Conservation (phyloP, 2,797 vertebrate species). For the Malurus splendens region DNA sequence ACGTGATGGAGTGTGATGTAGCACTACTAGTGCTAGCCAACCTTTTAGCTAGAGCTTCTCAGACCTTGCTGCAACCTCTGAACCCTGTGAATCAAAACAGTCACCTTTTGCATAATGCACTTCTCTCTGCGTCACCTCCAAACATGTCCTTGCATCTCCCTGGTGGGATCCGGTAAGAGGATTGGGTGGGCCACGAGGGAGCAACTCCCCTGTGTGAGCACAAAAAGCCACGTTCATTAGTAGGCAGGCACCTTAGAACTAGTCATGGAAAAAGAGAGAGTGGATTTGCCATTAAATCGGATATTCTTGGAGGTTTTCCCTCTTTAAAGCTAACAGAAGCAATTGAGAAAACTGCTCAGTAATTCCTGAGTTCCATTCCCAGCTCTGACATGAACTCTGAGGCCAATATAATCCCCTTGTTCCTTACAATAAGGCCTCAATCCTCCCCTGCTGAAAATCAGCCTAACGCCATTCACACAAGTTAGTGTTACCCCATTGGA, state of each 20-base stretch:
- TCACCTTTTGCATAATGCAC: background rate
- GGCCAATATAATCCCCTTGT: constrained; percentile 40
- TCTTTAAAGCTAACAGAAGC: constrained; percentile 24
- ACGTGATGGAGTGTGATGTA: accelerated
- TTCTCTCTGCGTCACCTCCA: background rate
- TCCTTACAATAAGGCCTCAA: constrained; percentile 4
- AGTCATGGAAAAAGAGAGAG: background rate
- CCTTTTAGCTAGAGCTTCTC: background rate
- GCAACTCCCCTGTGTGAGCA: background rate
- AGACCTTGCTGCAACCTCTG: background rate
- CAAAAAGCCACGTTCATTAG: constrained; percentile 10
- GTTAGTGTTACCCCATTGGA: background rate
- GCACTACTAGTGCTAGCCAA: background rate
- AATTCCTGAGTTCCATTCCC: constrained; percentile 30
- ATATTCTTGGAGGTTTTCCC: constrained; percentile 37
- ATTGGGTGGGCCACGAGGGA: constrained; percentile 34
- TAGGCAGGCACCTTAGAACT: background rate
- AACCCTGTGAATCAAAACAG: background rate
- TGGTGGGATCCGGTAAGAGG: constrained; percentile 31
- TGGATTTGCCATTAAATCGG: constrained; percentile 54
- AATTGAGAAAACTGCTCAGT: constrained; percentile 17
- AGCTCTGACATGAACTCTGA: constrained; percentile 26
- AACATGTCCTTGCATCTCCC: background rate
- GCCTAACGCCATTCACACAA: background rate
- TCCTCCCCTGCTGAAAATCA: constrained; percentile 15